Conservation (phyloP, 2,797 vertebrate genomes). For the Enteromius argenteus region DNA sequence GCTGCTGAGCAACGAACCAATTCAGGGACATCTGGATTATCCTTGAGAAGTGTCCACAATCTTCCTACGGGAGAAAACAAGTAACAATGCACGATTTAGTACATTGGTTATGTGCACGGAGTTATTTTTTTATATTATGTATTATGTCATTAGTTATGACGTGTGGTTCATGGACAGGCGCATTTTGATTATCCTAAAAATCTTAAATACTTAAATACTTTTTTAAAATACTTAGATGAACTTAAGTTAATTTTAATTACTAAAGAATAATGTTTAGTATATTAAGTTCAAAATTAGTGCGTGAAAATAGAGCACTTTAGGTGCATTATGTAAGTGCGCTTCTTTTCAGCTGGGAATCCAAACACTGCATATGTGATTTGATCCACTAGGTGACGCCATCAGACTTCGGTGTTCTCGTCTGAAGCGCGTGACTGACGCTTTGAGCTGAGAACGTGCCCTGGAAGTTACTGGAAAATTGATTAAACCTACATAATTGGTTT, state of each 20-base stretch:
- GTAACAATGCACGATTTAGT: background rate
- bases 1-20: slow-evolving; percentile 53
- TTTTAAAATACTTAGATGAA: background rate
- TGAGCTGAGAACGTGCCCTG: background rate
- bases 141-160: background rate
- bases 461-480: background rate
- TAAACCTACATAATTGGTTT: background rate
- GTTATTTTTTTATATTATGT: background rate
- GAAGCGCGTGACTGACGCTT: background rate
- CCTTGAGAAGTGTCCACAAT: slow-evolving; percentile 36
- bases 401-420: background rate
- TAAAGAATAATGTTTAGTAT: background rate
- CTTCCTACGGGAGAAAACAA: background rate
- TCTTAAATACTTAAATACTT: no score
- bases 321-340: background rate
- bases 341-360: background rate
- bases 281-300: background rate
- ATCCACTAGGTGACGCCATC: background rate
- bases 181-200: background rate
- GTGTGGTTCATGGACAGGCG: background rate
- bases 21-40: slow-evolving; percentile 35
- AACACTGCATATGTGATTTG: background rate
- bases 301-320: background rate
- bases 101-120: background rate
- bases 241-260: background rate